Percentiles rank a stretch among this genome's conserved stretches.
phyloP scores from a whole-genome alignment of 2,113 vertebrate genomes.

The Dromiciops gliroides region DNA sequence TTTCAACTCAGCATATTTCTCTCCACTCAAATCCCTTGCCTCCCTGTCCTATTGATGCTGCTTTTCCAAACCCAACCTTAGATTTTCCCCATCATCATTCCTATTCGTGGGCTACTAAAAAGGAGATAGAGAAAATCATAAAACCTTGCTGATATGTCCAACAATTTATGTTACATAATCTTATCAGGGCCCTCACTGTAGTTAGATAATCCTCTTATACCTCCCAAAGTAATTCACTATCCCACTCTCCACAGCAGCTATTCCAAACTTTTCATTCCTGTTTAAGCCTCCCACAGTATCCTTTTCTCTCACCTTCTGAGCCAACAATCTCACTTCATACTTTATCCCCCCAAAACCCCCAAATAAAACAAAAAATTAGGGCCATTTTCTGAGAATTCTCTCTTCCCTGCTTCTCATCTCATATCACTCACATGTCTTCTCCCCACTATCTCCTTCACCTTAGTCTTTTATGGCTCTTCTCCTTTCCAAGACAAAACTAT shows the following conservation, averaged over 20 bases:
- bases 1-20: too few relatives aligned
- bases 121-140: background rate
- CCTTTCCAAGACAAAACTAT: too few relatives aligned
- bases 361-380: too few relatives aligned
- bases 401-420: background rate
- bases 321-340: background rate
- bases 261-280: background rate
- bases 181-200: background rate
- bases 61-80: background rate
- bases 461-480: background rate
- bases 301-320: background rate
- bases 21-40: background rate
- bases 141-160: background rate
- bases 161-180: background rate
- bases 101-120: background rate
- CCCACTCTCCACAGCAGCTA: background rate
- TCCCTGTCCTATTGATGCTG: background rate
- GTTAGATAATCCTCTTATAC: background rate
- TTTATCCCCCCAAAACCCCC: too few relatives aligned
- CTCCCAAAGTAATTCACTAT: background rate
- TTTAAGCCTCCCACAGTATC: too few relatives aligned
- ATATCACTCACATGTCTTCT: background rate
- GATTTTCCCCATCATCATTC: background rate
- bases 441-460: background rate
- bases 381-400: background rate